Conservation (phyloP, 2,113 vertebrate species). For the Pseudorectes ferrugineus region DNA sequence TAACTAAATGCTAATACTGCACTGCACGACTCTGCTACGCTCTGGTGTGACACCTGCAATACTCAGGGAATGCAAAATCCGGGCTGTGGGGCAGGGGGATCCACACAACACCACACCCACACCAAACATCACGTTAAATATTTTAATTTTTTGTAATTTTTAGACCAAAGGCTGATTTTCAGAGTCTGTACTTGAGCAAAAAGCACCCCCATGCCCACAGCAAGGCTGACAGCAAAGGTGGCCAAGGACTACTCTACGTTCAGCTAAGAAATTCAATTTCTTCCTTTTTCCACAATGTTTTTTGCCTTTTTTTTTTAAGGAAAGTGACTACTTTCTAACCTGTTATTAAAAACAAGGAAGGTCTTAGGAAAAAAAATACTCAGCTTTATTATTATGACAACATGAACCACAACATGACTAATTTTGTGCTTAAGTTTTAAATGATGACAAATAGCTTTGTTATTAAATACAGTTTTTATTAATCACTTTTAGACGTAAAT, state of each 20-base stretch:
- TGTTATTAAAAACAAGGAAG: conserved; percentile 51
- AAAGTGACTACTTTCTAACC: not conserved
- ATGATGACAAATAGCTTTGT: conserved; percentile 87
- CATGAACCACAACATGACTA: conserved; percentile 70
- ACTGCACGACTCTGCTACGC: not conserved
- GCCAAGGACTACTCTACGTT: not conserved
- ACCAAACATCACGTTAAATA: not conserved
- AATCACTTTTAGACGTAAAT: conserved; percentile 84
- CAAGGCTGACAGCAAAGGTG: not conserved
- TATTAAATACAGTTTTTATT: conserved; percentile 87
- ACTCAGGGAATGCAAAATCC: not conserved
- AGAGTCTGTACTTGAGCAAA: not conserved
- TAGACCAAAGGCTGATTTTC: not conserved
- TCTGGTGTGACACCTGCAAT: not conserved
- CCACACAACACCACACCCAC: too few species aligned
- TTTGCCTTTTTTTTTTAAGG: not conserved
- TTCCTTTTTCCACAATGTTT: not conserved
- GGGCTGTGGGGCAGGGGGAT: not conserved
- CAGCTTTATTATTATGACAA: conserved; percentile 74
- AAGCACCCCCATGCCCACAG: accelerated
- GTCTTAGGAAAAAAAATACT: conserved; percentile 27
- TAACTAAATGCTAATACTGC: conserved; percentile 6
- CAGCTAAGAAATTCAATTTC: not conserved
- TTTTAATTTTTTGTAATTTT: not conserved
- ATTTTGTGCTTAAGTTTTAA: conserved; percentile 78